Conservation (phyloP, 2,888 invertebrate genomes). For the Cosmopolites sordidus region DNA sequence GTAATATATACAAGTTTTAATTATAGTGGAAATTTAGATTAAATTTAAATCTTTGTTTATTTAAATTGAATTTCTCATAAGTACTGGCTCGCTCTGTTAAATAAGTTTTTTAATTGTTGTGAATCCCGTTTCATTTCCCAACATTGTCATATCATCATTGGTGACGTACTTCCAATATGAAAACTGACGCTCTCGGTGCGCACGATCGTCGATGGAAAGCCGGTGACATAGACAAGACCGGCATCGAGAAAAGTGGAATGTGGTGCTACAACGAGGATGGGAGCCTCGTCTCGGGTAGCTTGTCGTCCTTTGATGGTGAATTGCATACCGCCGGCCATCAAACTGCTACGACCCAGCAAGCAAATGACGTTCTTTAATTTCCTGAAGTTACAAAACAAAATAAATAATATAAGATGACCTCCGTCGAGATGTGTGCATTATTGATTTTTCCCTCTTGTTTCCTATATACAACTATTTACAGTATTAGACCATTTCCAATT, state of each 20-base stretch:
- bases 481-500: constrained; percentile 1
- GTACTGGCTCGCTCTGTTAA: no score
- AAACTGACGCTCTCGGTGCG: constrained; percentile 76
- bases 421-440: no score
- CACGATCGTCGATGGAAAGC: constrained; percentile 80
- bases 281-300: constrained; percentile 72
- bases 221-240: constrained; percentile 76
- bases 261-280: constrained; percentile 81
- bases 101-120: no score
- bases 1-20: no score
- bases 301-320: constrained; percentile 73
- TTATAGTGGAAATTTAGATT: no score
- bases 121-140: no score
- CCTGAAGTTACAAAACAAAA: constrained; percentile 41
- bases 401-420: no score
- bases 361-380: constrained; percentile 63
- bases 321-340: constrained; percentile 72
- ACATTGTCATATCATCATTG: not conserved
- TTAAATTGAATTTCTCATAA: no score
- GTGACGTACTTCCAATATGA: constrained; percentile 78
- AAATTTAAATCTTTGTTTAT: no score
- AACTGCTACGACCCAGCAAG: constrained; percentile 69
- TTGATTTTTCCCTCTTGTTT: no score
- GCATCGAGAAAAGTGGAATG: constrained; percentile 89
- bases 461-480: constrained; percentile 1